phyloP scores from a whole-genome alignment of 2,888 invertebrate species.

The Gymnocheta viridis region DNA sequence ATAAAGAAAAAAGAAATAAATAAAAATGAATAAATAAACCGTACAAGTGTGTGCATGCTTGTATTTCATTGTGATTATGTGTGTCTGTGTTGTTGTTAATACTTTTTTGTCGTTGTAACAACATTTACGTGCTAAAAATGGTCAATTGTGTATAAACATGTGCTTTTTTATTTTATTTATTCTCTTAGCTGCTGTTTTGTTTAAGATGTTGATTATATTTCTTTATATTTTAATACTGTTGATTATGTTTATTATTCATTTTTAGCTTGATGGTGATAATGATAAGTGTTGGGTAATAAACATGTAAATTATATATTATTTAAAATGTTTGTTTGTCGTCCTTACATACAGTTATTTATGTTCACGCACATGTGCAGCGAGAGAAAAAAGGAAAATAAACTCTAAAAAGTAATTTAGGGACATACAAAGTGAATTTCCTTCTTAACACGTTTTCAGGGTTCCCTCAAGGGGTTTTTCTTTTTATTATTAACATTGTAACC shows the following conservation, averaged over 20 bases:
- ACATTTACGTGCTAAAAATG: conserved; percentile 66
- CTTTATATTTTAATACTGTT: conserved; percentile 30
- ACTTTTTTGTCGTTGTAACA: conserved; percentile 44
- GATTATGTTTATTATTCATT: neutral
- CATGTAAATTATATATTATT: conserved; percentile 66
- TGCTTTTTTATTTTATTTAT: conserved; percentile 45
- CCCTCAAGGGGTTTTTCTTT: conserved; percentile 21
- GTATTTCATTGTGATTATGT: conserved; percentile 32
- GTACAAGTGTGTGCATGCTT: neutral
- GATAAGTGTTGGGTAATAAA: conserved; percentile 68
- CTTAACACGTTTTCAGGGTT: conserved; percentile 48
- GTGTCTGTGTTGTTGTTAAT: conserved; percentile 30
- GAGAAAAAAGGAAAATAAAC: neutral
- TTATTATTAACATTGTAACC: conserved; percentile 37
- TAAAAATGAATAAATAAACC: too few species aligned
- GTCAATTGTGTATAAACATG: conserved; percentile 60
- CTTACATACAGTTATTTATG: neutral
- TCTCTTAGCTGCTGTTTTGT: conserved; percentile 41
- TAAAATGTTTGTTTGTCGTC: conserved; percentile 43
- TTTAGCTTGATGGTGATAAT: conserved; percentile 59
- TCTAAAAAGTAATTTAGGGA: neutral
- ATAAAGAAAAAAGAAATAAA: neutral
- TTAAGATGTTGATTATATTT: conserved; percentile 33
- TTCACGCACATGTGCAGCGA: neutral
- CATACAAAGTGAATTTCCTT: conserved; percentile 22